phyloP scores from a whole-genome alignment of 2,797 vertebrate genomes.

The Oryzias sinensis region DNA sequence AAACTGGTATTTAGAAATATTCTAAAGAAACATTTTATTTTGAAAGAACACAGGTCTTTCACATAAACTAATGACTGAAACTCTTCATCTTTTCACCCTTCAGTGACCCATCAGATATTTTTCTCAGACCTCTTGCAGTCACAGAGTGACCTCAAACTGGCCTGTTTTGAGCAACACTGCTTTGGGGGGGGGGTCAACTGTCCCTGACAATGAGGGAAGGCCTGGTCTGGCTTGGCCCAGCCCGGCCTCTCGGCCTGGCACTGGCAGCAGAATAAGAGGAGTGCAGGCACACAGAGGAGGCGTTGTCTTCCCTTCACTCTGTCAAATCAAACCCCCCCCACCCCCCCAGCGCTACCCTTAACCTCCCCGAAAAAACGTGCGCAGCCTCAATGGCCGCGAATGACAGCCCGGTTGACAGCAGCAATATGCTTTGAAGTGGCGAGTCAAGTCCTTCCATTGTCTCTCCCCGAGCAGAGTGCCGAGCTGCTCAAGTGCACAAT shows the following conservation, averaged over 20 bases:
- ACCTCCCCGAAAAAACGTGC: conserved; percentile 61
- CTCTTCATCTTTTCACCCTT: conserved; percentile 35
- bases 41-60: not conserved
- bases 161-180: conserved; percentile 87
- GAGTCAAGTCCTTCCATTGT: conserved; percentile 90
- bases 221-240: conserved; percentile 69
- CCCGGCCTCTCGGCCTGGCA: conserved; percentile 75
- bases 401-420: conserved; percentile 91
- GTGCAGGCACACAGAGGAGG: conserved; percentile 75
- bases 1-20: not conserved
- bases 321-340: conserved; percentile 74
- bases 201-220: conserved; percentile 88
- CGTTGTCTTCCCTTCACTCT: conserved; percentile 85
- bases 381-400: conserved; percentile 77
- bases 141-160: conserved; percentile 84
- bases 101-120: conserved; percentile 62
- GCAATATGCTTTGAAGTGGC: conserved; percentile 95
- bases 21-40: not conserved
- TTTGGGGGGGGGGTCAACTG: conserved; percentile 85
- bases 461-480: conserved; percentile 80
- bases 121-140: conserved; percentile 74
- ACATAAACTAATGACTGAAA: conserved; percentile 7
- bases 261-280: conserved; percentile 72
- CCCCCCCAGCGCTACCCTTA: conserved; percentile 39
- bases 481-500: conserved; percentile 70